Evolutionary conservation across 2,888 invertebrate species (phyloP), one percentile per base, ranked within the genome.

Genomic region (Dione juno): DNA sequence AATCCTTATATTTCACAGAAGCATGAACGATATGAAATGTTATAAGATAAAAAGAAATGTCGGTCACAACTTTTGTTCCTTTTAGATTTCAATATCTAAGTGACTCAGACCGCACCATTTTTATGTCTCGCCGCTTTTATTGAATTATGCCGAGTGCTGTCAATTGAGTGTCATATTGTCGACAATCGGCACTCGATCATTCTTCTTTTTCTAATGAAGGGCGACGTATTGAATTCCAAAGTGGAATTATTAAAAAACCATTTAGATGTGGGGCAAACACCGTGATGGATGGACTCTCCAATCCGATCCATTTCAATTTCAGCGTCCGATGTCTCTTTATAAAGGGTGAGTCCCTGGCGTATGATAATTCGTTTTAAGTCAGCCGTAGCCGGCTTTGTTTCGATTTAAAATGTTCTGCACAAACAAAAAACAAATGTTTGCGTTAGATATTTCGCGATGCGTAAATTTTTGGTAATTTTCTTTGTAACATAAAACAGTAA

Each of bases 301-400:
- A 88, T 88, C 82, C 91, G 86, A 93, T 93, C 92, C 92, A 92
- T 93, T 91, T 92, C 92, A 92, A 92, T 92, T 91, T 84, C 82
- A 83, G 81, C 80, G 77, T 77, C 81, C 79, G 81, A 80, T 83
- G 84, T 86, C 84, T 86, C 82, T 82, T 81, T 81, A 82, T 80
- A 88, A 90, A 87, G 90, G 91, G 90, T 88, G 89, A 85, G 80
- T 89, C 88, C 89, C 89, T 75, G 68, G 86, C 82, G 88, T 83
- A 84, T 85, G 85, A 81, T 85, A 88, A 88, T 87, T 80, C 80
- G 83, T 84, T 86, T 83, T 83, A 84, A 83, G 82, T 87, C 83
- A 79, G 75, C 77, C 79, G 77, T 80, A 75, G 78, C 77, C 77
- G 75, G 76, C 77, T 80, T 82, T 77, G 77, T 81, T 78, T 75